Conservation (phyloP, 2,797 vertebrate genomes). For the Hapalemur alaotrensis region DNA sequence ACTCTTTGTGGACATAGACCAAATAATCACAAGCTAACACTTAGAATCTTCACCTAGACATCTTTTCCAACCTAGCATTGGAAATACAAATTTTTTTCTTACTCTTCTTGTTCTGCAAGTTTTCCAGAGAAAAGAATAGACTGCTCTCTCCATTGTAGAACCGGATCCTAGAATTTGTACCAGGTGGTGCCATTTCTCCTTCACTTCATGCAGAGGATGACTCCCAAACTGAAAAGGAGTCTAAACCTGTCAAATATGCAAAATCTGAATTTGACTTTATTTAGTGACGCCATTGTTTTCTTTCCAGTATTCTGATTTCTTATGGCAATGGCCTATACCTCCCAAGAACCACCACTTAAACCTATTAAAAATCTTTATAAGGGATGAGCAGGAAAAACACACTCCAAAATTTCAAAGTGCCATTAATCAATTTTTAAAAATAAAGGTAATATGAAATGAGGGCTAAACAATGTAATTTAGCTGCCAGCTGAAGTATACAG, state of each 20-base stretch:
- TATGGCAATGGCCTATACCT: not conserved
- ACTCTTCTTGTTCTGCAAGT: not conserved
- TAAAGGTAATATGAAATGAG: conserved; percentile 53
- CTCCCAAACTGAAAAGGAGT: not conserved
- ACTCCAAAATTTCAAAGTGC: conserved; percentile 59
- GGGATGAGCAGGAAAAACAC: conserved; percentile 8
- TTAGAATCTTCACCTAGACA: not conserved
- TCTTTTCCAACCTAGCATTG: not conserved
- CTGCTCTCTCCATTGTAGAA: not conserved
- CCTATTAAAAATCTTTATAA: not conserved
- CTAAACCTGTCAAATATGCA: not conserved
- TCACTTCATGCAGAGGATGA: not conserved
- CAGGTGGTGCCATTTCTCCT: not conserved
- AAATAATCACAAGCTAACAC: not conserved
- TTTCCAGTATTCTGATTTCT: conserved; percentile 35
- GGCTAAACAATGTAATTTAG: conserved; percentile 57
- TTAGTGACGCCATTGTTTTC: not conserved
- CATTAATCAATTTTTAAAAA: conserved; percentile 54
- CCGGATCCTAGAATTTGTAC: not conserved
- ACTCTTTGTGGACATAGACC: not conserved
- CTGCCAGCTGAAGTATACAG: conserved; percentile 45
- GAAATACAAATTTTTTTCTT: not conserved
- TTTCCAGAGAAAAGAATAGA: conserved; percentile 4
- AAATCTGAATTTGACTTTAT: not conserved
- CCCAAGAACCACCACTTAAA: not conserved